Percentiles rank a stretch among this genome's conserved stretches.
phyloP scores from a whole-genome alignment of 2,113 vertebrate genomes.

The Eulemur rufifrons region DNA sequence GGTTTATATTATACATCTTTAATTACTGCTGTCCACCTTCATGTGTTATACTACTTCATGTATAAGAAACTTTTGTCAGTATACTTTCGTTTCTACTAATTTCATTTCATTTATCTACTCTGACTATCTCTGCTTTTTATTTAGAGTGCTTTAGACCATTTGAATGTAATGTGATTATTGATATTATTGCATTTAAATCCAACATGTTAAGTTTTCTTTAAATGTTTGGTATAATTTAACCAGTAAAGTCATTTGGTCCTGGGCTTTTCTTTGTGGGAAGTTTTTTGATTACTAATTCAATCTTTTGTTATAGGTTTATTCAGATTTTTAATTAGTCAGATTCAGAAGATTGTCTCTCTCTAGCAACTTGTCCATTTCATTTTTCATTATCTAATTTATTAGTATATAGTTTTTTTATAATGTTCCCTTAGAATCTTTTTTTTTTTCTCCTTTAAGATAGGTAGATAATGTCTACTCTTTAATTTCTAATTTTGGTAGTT shows the following conservation, averaged over 20 bases:
- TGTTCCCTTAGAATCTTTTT: not conserved
- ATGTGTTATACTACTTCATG: not conserved
- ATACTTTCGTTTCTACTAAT: not conserved
- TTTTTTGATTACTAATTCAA: not conserved
- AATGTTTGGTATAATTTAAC: not conserved
- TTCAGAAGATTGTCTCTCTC: not conserved
- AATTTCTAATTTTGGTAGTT: not conserved
- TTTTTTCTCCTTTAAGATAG: not conserved
- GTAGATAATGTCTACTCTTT: not conserved
- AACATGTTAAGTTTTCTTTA: not conserved
- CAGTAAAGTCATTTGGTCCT: not conserved
- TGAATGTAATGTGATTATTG: not conserved
- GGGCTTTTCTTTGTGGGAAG: not conserved
- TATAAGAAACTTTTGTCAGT: not conserved
- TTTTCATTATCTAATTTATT: not conserved
- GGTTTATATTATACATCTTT: not conserved
- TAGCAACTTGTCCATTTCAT: not conserved
- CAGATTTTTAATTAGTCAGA: not conserved
- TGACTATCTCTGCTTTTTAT: not conserved
- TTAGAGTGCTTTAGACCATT: not conserved
- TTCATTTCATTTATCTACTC: not conserved
- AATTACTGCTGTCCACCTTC: not conserved
- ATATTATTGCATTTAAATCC: not conserved
- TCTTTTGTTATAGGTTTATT: not conserved
- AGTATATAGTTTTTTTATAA: not conserved